Evolutionary conservation across 2,113 vertebrate genomes (phyloP), one percentile per base, ranked within the genome.

Genomic region (Cottus gobio): DNA sequence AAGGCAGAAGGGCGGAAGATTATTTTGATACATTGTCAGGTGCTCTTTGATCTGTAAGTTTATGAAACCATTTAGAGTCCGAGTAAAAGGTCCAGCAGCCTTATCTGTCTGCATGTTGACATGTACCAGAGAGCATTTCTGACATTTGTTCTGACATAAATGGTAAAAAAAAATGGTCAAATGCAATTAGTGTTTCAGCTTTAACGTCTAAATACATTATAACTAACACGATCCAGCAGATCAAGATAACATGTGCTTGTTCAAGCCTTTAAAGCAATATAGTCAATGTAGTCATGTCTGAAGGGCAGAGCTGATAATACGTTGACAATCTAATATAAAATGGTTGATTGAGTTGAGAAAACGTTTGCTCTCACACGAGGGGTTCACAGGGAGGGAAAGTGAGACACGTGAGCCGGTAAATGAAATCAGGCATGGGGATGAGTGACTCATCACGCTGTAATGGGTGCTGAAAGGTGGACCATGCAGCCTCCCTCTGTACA

Each of bases 381-480:
- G 68, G 77, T 74, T 86, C 84, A 91, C 70, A 31, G 89, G 88
- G 70, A 86, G 70, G 79, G 50, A 22, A 87, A 78, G 77, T 61
- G 57, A 82, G 76, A 64, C 87, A 86, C 56, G 78, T 91, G 87
- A 87, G 82, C 16, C 0, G 4, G 57, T 46, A 89, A 90, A 93
- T 86, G 8, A 80, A 87, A 93, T 91, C 73, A 90, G 63, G 31
- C 46, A 5, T 3, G 24, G 52, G 42, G 46, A 66, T 75, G 66
- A 80, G 46, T 81, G 82, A 96, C 94, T 96, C 92, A 96, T 95
- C 85, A 88, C 90, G 70, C 92, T 63, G 0, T 93, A 95, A 85
- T 87, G 86, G 82, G 91, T 91, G 75, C 94, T 74, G 0, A 13
- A 24, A 58, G 87, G 65, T 90, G 89, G 70, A 95, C 87, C 61